These are phyloP conservation scores for Capreolus pygargus DNA, from an alignment of 2,113 vertebrate species.

Conservation along the genomic window DNA sequence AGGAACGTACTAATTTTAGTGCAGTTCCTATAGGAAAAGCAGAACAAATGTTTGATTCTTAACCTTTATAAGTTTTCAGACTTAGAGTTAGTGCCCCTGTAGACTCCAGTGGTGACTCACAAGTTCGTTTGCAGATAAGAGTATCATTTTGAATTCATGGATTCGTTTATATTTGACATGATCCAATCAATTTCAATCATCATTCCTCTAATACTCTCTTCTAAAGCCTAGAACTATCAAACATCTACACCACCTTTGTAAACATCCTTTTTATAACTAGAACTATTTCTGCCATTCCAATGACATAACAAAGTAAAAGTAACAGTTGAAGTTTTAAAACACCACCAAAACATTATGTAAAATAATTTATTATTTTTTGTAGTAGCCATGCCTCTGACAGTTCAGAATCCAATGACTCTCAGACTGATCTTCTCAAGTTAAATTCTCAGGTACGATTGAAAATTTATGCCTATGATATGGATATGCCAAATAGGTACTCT, in stretches of 20 bases:
- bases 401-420: constrained; percentile 77
- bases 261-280: not conserved
- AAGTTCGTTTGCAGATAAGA: not conserved
- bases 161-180: not conserved
- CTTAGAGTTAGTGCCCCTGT: not conserved
- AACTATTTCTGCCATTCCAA: not conserved
- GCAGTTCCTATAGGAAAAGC: not conserved
- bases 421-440: constrained; percentile 63
- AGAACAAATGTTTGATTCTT: constrained; percentile 3
- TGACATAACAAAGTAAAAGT: constrained; percentile 12
- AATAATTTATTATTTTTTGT: constrained; percentile 55
- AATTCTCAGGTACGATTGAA: constrained; percentile 72
- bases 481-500: not conserved
- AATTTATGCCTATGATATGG: not conserved
- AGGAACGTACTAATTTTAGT: not conserved
- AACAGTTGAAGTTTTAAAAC: constrained; percentile 10
- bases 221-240: not conserved
- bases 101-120: not conserved
- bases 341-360: not conserved
- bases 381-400: constrained; percentile 81
- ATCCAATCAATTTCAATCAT: not conserved
- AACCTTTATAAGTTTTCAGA: not conserved
- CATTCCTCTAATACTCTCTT: not conserved
- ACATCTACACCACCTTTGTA: not conserved
- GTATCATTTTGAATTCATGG: not conserved